Evolutionary conservation across 92 coral and sea anemone genomes (phyloP).

Genomic region (Galaxea fascicularis): DNA sequence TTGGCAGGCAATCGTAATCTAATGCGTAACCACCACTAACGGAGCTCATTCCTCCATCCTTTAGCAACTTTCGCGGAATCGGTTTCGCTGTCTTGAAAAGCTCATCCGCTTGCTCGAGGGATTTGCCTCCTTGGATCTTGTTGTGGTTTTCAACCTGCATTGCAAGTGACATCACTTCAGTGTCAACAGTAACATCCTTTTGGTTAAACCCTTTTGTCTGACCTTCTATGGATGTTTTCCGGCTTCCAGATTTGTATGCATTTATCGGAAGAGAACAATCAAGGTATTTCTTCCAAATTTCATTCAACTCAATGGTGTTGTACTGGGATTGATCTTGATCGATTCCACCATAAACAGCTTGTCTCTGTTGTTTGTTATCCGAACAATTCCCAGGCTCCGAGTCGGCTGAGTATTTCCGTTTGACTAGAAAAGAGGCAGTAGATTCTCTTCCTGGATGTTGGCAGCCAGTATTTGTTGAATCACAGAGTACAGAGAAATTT

Average conservation of each 20-base stretch:
- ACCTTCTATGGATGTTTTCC: not conserved
- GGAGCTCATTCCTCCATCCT: not conserved
- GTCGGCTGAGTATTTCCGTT: not conserved
- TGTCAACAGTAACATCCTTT: not conserved
- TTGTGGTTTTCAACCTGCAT: not conserved
- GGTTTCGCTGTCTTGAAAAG: constrained; percentile 15
- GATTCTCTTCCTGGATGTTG: not conserved
- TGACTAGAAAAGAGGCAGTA: not conserved
- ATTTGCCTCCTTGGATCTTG: not conserved
- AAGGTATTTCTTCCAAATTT: not conserved
- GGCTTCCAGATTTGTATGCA: not conserved
- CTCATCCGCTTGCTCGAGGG: not conserved
- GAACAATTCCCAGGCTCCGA: not conserved
- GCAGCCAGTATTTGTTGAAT: not conserved
- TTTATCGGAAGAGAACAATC: not conserved
- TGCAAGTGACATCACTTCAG: not conserved
- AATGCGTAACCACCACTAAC: constrained; percentile 16
- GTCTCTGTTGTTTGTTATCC: not conserved
- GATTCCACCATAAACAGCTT: not conserved
- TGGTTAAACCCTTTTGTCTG: not conserved
- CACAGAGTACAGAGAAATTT: not conserved
- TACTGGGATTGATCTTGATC: not conserved
- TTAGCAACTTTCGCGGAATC: constrained; percentile 1
- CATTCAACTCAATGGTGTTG: not conserved
- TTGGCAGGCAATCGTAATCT: constrained; percentile 39